phyloP scores from a whole-genome alignment of 2,797 vertebrate genomes.

The Corythornis leucogaster region DNA sequence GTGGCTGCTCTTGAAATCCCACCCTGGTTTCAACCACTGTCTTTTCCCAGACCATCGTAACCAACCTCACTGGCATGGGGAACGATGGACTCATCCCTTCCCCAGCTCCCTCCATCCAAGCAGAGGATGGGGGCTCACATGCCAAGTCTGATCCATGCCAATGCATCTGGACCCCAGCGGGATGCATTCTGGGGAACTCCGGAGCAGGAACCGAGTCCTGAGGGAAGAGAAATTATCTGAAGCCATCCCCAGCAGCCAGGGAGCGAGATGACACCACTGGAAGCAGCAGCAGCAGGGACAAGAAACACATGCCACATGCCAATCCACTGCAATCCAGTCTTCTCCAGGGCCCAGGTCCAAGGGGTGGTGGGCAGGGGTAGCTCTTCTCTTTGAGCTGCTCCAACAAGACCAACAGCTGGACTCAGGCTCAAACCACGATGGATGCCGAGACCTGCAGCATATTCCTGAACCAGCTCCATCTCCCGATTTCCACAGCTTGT shows the following conservation, averaged over 20 bases:
- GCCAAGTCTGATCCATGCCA: not conserved
- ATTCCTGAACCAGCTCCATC: not conserved
- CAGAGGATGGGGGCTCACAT: not conserved
- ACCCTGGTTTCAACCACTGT: not conserved
- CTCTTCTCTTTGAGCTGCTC: not conserved
- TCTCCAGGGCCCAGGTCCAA: not conserved
- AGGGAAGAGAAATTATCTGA: not conserved
- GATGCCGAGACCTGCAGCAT: not conserved
- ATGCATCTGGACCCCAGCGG: not conserved
- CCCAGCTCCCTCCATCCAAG: not conserved
- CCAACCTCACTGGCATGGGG: fast-evolving
- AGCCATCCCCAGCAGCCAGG: not conserved
- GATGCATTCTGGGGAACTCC: not conserved
- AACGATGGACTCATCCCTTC: not conserved
- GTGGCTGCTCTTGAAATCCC: not conserved
- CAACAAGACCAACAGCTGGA: not conserved
- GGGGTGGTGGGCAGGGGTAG: not conserved
- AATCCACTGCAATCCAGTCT: not conserved
- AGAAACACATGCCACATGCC: not conserved
- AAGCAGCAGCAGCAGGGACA: not conserved
- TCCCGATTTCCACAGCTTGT: conserved; percentile 29
- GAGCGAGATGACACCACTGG: not conserved
- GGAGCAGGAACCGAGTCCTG: not conserved
- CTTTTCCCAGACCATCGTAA: not conserved
- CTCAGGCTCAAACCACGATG: fast-evolving